These are phyloP conservation scores for Plagiodera versicolora DNA, from an alignment of 2,888 invertebrate genomes.

Conservation along the genomic window DNA sequence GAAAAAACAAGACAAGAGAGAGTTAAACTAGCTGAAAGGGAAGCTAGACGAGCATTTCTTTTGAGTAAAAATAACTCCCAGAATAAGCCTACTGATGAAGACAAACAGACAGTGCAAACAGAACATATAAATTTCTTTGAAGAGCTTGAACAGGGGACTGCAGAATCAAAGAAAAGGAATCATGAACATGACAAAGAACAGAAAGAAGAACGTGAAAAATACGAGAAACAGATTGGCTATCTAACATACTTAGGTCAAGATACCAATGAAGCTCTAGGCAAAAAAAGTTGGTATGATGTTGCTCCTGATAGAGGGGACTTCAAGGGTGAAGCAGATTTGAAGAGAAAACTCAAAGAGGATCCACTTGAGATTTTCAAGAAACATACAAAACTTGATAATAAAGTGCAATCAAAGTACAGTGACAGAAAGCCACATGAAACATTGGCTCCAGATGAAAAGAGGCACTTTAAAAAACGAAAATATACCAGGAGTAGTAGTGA, in stretches of 20 bases:
- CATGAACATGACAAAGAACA: conserved; percentile 87
- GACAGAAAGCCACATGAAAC: background rate
- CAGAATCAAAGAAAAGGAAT: conserved; percentile 68
- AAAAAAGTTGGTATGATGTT: conserved; percentile 87
- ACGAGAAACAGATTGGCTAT: conserved; percentile 97
- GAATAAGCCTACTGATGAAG: conserved; percentile 31
- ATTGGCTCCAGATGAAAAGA: background rate
- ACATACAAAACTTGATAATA: conserved; percentile 48
- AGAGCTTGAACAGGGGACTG: conserved; percentile 76
- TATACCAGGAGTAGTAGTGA: conserved; percentile 43
- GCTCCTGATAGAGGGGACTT: conserved; percentile 61
- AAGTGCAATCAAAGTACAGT: conserved; percentile 15
- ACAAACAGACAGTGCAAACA: conserved; percentile 15
- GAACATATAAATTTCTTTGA: conserved; percentile 63
- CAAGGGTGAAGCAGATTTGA: conserved; percentile 65
- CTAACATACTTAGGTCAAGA: conserved; percentile 95
- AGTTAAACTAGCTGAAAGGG: conserved; percentile 82
- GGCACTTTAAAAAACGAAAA: conserved; percentile 29
- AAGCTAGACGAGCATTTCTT: conserved; percentile 75
- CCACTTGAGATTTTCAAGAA: conserved; percentile 73
- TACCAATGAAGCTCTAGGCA: conserved; percentile 81
- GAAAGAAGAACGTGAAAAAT: conserved; percentile 90
- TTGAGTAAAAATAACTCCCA: conserved; percentile 63
- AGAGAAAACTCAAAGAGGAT: conserved; percentile 70
- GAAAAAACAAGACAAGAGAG: conserved; percentile 74